Evolutionary conservation across 2,113 vertebrate species (phyloP).

Genomic region (Scomber colias): DNA sequence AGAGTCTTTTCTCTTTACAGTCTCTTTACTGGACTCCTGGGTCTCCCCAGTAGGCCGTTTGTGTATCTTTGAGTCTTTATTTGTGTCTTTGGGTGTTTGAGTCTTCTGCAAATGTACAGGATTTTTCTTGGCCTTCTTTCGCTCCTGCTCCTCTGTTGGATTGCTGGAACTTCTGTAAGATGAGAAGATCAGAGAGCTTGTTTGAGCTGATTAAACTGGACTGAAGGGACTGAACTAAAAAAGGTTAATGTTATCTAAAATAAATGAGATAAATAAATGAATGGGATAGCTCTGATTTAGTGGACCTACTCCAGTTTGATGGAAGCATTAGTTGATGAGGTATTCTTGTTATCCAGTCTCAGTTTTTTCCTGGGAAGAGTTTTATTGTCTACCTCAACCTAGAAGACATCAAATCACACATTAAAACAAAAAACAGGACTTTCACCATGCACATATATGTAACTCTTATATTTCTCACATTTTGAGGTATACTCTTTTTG

Average conservation of each 20-base stretch:
- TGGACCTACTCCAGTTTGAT: conserved; percentile 84
- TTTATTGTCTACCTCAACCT: conserved; percentile 76
- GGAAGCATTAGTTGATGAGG: conserved; percentile 54
- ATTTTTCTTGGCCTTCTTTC: conserved; percentile 77
- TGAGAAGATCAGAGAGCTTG: not conserved
- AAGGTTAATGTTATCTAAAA: not conserved
- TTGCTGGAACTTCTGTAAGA: conserved; percentile 77
- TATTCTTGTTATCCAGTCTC: conserved; percentile 80
- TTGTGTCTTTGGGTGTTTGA: conserved; percentile 10
- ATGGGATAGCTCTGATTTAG: not conserved
- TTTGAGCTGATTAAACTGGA: not conserved
- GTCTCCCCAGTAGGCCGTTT: conserved; percentile 76
- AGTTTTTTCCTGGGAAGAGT: conserved; percentile 83
- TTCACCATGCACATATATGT: not conserved
- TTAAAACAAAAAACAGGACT: not conserved
- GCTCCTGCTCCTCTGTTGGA: conserved; percentile 71
- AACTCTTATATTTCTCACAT: conserved; percentile 47
- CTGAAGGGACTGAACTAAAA: not conserved
- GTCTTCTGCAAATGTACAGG: conserved; percentile 50
- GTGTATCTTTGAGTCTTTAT: conserved; percentile 70
- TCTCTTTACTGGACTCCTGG: conserved; percentile 41
- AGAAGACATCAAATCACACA: conserved; percentile 41
- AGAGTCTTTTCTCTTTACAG: conserved; percentile 66
- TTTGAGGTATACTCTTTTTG: conserved; percentile 81
- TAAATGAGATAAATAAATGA: not conserved